These are phyloP conservation scores for Thereva unica DNA, from an alignment of 2,888 invertebrate species.

Conservation along the genomic window DNA sequence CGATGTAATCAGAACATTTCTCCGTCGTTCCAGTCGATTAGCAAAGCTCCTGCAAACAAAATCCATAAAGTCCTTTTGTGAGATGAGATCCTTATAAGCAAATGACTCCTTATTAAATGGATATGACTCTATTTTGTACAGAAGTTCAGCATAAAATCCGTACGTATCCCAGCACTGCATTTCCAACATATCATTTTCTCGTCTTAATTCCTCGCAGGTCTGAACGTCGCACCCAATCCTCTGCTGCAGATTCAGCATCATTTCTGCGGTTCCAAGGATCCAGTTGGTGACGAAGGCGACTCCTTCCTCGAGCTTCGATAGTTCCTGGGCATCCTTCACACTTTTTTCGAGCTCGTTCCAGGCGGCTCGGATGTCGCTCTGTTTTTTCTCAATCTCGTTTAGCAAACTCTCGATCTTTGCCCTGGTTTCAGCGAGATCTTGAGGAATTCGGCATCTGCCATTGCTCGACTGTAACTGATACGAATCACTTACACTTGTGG, in stretches of 20 bases:
- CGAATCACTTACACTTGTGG: constrained; percentile 55
- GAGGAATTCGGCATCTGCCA: constrained; percentile 57
- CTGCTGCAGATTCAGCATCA: constrained; percentile 69
- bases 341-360: constrained; percentile 66
- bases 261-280: constrained; percentile 77
- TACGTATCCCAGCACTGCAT: constrained; percentile 78
- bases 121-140: constrained; percentile 71
- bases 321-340: constrained; percentile 65
- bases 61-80: constrained; percentile 81
- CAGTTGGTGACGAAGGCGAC: constrained; percentile 75
- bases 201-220: constrained; percentile 72
- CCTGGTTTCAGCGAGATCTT: constrained; percentile 66
- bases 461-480: constrained; percentile 48
- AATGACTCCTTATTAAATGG: constrained; percentile 57
- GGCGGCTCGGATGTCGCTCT: constrained; percentile 64
- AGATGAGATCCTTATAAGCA: constrained; percentile 66
- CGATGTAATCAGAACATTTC: constrained; percentile 75
- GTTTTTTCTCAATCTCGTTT: constrained; percentile 64
- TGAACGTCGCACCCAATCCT: constrained; percentile 74
- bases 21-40: constrained; percentile 70
- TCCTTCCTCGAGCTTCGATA: constrained; percentile 65
- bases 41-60: constrained; percentile 79
- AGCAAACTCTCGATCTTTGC: constrained; percentile 63
- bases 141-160: constrained; percentile 75
- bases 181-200: constrained; percentile 75